phyloP scores from a whole-genome alignment of 2,113 vertebrate genomes.

The Porphyrio hochstetteri region DNA sequence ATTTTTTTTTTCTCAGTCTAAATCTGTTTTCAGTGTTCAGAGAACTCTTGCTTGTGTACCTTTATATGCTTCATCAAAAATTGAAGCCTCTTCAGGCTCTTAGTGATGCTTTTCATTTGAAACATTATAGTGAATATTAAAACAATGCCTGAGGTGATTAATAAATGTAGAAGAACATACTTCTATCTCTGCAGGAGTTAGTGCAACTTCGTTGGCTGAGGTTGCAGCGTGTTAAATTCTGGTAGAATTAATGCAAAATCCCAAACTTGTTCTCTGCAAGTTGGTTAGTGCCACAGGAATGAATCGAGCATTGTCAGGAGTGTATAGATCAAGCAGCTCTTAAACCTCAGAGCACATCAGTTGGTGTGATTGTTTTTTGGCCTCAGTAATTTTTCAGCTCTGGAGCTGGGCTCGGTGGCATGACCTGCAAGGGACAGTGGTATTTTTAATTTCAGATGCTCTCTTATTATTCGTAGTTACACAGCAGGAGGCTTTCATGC shows the following conservation, averaged over 20 bases:
- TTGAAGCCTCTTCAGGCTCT: neutral
- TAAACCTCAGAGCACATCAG: neutral
- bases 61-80: neutral
- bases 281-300: neutral
- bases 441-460: neutral
- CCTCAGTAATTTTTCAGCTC: rapidly evolving
- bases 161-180: neutral
- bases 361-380: neutral
- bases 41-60: neutral
- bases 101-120: neutral
- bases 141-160: neutral
- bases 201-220: neutral
- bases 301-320: rapidly evolving
- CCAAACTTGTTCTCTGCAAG: neutral
- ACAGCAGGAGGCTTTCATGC: neutral
- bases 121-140: neutral
- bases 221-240: neutral
- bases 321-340: neutral
- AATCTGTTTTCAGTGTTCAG: neutral
- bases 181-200: neutral
- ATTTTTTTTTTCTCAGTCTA: neutral
- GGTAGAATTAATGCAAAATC: neutral
- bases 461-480: neutral
- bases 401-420: rapidly evolving
- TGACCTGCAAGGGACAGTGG: neutral